These are phyloP conservation scores for Nasonia giraulti DNA, from an alignment of 1,140 invertebrate species.

Conservation along the genomic window DNA sequence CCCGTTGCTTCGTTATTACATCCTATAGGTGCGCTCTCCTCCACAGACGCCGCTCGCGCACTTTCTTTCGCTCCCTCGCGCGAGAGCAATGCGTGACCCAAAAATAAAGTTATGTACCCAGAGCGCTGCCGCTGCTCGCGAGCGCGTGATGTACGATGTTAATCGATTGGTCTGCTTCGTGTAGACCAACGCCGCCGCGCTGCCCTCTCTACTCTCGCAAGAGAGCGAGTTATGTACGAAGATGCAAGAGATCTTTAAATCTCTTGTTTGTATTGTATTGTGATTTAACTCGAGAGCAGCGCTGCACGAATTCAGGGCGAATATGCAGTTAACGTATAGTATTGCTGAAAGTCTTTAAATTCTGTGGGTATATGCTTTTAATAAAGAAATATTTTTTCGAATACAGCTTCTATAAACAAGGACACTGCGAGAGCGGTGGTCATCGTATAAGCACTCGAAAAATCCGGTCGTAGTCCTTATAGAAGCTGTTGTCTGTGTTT, in stretches of 20 bases:
- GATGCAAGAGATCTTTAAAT: neutral
- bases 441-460: too few relatives aligned
- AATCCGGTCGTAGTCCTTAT: neutral
- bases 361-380: too few relatives aligned
- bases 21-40: neutral
- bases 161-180: conserved; percentile 4
- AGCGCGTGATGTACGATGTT: conserved; percentile 15
- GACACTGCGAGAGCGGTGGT: too few relatives aligned
- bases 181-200: neutral
- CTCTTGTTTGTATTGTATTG: neutral
- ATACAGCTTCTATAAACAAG: too few relatives aligned
- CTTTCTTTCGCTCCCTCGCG: neutral
- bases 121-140: neutral
- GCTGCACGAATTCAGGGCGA: too few relatives aligned
- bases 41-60: neutral
- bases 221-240: neutral
- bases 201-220: neutral
- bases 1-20: neutral
- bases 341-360: too few relatives aligned
- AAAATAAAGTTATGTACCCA: conserved; percentile 23
- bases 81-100: conserved; percentile 8
- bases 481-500: neutral
- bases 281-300: neutral
- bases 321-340: too few relatives aligned
- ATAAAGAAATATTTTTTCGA: too few relatives aligned